Conservation (phyloP, 2,113 vertebrate genomes). For the Tamias sibiricus region DNA sequence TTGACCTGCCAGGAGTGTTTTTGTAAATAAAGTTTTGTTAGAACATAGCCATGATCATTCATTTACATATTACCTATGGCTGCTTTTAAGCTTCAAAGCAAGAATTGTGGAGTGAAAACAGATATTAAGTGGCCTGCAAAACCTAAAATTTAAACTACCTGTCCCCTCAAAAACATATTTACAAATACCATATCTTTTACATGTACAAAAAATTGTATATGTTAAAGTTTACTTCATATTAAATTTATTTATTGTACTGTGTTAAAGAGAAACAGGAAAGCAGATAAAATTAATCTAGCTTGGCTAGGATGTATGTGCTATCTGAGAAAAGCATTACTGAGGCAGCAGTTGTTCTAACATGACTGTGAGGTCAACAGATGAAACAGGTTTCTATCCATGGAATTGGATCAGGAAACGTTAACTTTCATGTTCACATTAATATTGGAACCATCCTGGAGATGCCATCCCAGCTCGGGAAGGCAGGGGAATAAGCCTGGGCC, state of each 20-base stretch:
- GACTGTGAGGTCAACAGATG: neutral
- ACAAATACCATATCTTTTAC: neutral
- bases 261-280: slow-evolving; percentile 45
- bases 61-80: neutral
- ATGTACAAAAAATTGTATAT: neutral
- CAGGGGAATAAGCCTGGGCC: too few relatives aligned
- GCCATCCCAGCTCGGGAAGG: too few relatives aligned
- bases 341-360: neutral
- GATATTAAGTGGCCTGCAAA: neutral
- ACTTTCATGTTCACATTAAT: neutral
- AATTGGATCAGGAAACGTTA: slow-evolving; percentile 50
- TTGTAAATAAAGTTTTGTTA: neutral
- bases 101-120: neutral
- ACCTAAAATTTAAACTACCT: neutral
- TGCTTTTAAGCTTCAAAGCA: neutral
- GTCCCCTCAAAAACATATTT: neutral
- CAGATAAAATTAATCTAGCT: slow-evolving; percentile 4
- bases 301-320: neutral
- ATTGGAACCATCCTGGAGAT: too few relatives aligned
- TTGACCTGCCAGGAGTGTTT: neutral
- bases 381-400: neutral
- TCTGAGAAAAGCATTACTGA: neutral
- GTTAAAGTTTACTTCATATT: slow-evolving; percentile 16
- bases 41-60: neutral
- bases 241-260: neutral